Evolutionary conservation across 1,140 invertebrate species (phyloP).

Genomic region (Lasioglossum baleicum): DNA sequence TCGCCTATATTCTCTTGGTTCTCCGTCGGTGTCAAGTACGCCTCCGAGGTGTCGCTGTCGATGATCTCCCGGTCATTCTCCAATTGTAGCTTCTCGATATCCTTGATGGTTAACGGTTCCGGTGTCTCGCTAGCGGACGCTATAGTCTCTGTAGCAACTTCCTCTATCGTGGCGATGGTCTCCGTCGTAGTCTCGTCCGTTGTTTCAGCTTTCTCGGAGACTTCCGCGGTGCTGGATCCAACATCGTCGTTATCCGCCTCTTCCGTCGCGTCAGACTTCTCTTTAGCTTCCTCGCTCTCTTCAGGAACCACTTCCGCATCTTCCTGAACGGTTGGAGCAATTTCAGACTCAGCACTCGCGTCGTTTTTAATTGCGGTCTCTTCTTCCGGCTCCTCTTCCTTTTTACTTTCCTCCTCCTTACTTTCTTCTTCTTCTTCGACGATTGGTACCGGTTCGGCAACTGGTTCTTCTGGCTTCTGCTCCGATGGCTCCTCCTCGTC

Average conservation of each 20-base stretch:
- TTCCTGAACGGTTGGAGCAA: not conserved
- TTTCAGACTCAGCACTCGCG: slow-evolving; percentile 25
- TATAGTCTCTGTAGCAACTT: slow-evolving; percentile 21
- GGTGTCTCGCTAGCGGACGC: slow-evolving; percentile 35
- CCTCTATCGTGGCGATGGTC: slow-evolving; percentile 1
- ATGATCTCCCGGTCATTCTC: slow-evolving; percentile 70
- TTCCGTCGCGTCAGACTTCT: slow-evolving; percentile 27
- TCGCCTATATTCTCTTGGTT: slow-evolving; percentile 70
- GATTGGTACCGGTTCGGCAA: slow-evolving; percentile 11
- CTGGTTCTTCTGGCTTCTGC: not conserved
- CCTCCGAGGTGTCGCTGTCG: slow-evolving; percentile 82
- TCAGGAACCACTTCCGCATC: slow-evolving; percentile 45
- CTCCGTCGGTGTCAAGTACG: slow-evolving; percentile 83
- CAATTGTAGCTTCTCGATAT: slow-evolving; percentile 62
- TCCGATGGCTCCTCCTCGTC: slow-evolving; percentile 58
- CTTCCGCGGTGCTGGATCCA: slow-evolving; percentile 36
- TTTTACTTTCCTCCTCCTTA: slow-evolving; percentile 22
- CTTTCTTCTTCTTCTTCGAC: slow-evolving; percentile 5
- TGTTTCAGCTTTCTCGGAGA: slow-evolving; percentile 40
- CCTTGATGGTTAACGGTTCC: slow-evolving; percentile 52
- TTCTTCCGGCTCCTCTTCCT: slow-evolving; percentile 23
- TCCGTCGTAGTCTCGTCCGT: slow-evolving; percentile 28
- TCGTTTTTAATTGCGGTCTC: slow-evolving; percentile 50
- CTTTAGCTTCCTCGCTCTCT: slow-evolving; percentile 57
- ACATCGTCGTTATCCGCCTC: slow-evolving; percentile 60